A percentile compares a stretch with the other conserved stretches of the same genome.
Conservation (phyloP, 2,113 vertebrate species). For the Siniperca chuatsi region DNA sequence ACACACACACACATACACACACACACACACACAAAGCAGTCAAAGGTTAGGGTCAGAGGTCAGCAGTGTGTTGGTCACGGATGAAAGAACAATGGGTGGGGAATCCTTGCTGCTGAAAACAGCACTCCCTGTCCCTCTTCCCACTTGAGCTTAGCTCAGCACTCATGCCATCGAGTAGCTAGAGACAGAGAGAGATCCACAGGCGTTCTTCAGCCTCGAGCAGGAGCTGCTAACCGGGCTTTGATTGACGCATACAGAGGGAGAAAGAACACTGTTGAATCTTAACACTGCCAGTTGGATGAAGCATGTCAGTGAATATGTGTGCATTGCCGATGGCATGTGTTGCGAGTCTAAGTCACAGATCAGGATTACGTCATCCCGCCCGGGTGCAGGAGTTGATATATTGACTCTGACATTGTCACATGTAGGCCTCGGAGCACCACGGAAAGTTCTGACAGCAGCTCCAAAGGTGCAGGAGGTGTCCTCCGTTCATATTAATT, state of each 20-base stretch:
- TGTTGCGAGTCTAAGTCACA: slow-evolving; percentile 65
- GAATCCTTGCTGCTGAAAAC: slow-evolving; percentile 54
- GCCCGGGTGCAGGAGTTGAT: slow-evolving; percentile 58
- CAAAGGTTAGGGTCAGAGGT: slow-evolving; percentile 72
- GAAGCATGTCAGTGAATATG: slow-evolving; percentile 37
- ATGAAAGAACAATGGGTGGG: slow-evolving; percentile 56
- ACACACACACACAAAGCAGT: slow-evolving; percentile 44
- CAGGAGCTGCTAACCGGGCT: slow-evolving; percentile 18
- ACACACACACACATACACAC: slow-evolving; percentile 32
- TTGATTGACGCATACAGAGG: slow-evolving; percentile 54
- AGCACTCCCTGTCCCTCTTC: slow-evolving; percentile 35
- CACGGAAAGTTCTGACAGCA: slow-evolving; percentile 31
- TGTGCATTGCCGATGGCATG: slow-evolving; percentile 51
- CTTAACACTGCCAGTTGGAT: slow-evolving; percentile 12
- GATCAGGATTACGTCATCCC: slow-evolving; percentile 66
- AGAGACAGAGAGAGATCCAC: slow-evolving; percentile 21
- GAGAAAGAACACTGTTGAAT: background rate
- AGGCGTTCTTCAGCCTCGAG: slow-evolving; percentile 33
- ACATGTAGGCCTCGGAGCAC: slow-evolving; percentile 49
- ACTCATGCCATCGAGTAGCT: slow-evolving; percentile 10
- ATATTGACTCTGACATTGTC: slow-evolving; percentile 69
- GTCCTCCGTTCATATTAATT: slow-evolving; percentile 8
- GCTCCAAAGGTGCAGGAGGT: slow-evolving; percentile 28
- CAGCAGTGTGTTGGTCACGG: slow-evolving; percentile 34
- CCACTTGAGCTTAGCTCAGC: slow-evolving; percentile 61